Evolutionary conservation across 1,140 invertebrate species (phyloP).

Genomic region (Wiebesia pumilae): DNA sequence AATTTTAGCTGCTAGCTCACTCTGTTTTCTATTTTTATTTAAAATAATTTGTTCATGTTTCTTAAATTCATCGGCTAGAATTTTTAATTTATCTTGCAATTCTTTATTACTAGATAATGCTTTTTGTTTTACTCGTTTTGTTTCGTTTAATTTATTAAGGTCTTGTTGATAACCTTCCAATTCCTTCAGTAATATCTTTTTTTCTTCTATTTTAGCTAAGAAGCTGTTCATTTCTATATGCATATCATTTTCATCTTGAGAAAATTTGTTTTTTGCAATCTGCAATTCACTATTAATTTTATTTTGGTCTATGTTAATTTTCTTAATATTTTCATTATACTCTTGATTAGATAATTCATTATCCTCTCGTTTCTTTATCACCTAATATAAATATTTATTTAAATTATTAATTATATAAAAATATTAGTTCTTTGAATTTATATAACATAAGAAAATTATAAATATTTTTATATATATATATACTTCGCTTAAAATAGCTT

Average conservation of each 20-base stretch:
- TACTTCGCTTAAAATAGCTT: slow-evolving; percentile 12
- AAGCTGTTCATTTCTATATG: slow-evolving; percentile 10
- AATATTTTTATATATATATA: neutral
- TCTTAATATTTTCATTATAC: slow-evolving; percentile 15
- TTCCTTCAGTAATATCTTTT: slow-evolving; percentile 13
- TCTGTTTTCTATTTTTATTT: slow-evolving; percentile 15
- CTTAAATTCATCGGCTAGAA: neutral
- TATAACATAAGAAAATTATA: neutral
- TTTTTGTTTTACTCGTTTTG: neutral
- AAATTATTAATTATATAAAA: neutral
- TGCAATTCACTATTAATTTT: slow-evolving; percentile 27
- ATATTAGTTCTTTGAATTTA: neutral
- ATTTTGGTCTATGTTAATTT: slow-evolving; percentile 10
- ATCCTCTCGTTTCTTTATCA: neutral
- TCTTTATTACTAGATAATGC: slow-evolving; percentile 11
- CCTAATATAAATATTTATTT: slow-evolving; percentile 19
- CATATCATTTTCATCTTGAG: slow-evolving; percentile 24
- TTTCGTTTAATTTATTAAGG: slow-evolving; percentile 9
- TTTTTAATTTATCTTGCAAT: slow-evolving; percentile 20
- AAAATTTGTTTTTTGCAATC: slow-evolving; percentile 23
- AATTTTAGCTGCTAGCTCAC: slow-evolving; percentile 4
- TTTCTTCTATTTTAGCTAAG: neutral
- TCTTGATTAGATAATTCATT: slow-evolving; percentile 17
- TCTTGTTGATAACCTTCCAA: slow-evolving; percentile 13
- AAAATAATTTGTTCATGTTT: slow-evolving; percentile 28